Percentiles rank a stretch among this genome's conserved stretches.
Conservation (phyloP, 2,888 invertebrate genomes). For the Protophormia terraenovae region DNA sequence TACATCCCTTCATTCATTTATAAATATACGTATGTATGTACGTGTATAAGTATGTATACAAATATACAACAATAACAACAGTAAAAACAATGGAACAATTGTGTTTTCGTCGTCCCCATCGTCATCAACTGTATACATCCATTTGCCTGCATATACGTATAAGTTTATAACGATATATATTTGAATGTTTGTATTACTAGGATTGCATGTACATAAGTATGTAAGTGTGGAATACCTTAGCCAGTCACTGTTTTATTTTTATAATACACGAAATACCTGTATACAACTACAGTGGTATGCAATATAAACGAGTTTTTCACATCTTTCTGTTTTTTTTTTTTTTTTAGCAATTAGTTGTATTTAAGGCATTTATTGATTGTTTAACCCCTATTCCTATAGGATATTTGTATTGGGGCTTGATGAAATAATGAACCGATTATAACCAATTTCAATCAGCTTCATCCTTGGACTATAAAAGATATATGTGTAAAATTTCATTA, state of each 20-base stretch:
- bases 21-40: constrained; percentile 28
- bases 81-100: constrained; percentile 66
- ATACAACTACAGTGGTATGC: background rate
- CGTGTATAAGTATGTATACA: background rate
- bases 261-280: constrained; percentile 43
- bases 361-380: background rate
- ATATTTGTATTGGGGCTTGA: no score
- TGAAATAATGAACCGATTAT: no score
- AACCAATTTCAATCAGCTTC: no score
- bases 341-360: no score
- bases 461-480: no score
- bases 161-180: no score
- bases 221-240: constrained; percentile 37
- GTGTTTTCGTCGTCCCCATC: constrained; percentile 35
- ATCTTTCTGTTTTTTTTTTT: no score
- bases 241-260: constrained; percentile 68
- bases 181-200: background rate
- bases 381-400: no score
- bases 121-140: background rate
- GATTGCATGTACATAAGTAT: constrained; percentile 2
- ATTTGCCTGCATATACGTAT: background rate
- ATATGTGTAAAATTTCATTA: no score
- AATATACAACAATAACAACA: constrained; percentile 47
- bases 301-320: no score
- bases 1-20: constrained; percentile 81